Evolutionary conservation across 2,888 invertebrate genomes (phyloP), one percentile per base, ranked within the genome.

Genomic region (Cistogaster globosa): DNA sequence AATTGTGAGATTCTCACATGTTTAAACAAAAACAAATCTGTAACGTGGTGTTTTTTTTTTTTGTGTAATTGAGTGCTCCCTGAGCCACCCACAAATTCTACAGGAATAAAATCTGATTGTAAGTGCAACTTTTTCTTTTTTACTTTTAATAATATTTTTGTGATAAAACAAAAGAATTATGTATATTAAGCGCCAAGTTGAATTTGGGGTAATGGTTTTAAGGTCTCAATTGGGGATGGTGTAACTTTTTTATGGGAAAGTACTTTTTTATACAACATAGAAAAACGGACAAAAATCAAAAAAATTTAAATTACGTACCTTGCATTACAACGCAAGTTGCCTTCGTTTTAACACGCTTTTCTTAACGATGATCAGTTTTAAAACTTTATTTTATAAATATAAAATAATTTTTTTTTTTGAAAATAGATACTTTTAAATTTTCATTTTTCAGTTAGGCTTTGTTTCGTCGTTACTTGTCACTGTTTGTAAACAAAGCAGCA

Each of bases 1-100:
- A 76, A 16, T 65, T 51, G 42, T 63, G 26, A 65, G 62, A 60
- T 72, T 42, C 72, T 78, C 79, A 86, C 72, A 86, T 69, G 72
- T 32, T 62, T 51, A 12, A 20, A 11, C 51, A 53, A 42, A 42
- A 69, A 53, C 16, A 62, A 78, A 78, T 78, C 53, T 69, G 77
- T 69, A 53, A 53, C n/a, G 45, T 11, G 16, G 16, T 42, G 36
- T 22, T 42, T 22, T 8, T 2, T n/a, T 4, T 58, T 71, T 60
- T 58, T 58, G 16, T 55, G 32, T 32, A n/a, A 38, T 11, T 45
- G 42, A 14, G 14, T n/a, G n/a, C 65, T 32, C 38, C 78, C 69
- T 6, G 7, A 55, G 12, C 71, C 79, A 71, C 78, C 82, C 78
- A 79, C 62, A 68, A 57, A 38, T 45, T 18, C 22, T 26, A 42